Evolutionary conservation across 2,113 vertebrate genomes (phyloP).

Genomic region (Thunnus maccoyii): DNA sequence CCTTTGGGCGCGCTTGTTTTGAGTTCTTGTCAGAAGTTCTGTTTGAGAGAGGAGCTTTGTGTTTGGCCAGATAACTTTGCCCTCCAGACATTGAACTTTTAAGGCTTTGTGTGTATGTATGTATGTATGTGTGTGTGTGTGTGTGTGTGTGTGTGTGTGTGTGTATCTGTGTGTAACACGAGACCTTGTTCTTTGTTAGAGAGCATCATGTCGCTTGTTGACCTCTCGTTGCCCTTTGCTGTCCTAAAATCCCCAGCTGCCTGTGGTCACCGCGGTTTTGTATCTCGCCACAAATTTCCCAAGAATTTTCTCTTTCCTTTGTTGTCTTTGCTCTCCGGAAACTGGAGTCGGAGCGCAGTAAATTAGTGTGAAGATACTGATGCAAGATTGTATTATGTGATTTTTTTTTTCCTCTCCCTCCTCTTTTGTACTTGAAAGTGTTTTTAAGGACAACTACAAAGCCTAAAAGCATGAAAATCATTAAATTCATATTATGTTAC

Average conservation of each 20-base stretch:
- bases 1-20: slow-evolving; percentile 61
- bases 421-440: not conserved
- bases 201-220: slow-evolving; percentile 53
- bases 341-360: not conserved
- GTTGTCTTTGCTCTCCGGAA: not conserved
- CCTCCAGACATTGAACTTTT: slow-evolving; percentile 46
- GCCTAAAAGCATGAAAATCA: not conserved
- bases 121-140: slow-evolving; percentile 21
- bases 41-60: slow-evolving; percentile 73
- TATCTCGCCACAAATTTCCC: slow-evolving; percentile 19
- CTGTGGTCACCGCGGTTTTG: slow-evolving; percentile 51
- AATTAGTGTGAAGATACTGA: not conserved
- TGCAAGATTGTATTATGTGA: not conserved
- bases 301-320: slow-evolving; percentile 6
- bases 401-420: not conserved
- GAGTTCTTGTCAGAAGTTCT: slow-evolving; percentile 60
- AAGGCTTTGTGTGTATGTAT: slow-evolving; percentile 13
- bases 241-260: slow-evolving; percentile 54
- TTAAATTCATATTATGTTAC: not conserved
- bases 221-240: slow-evolving; percentile 46
- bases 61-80: slow-evolving; percentile 57
- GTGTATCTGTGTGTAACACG: slow-evolving; percentile 18
- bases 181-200: slow-evolving; percentile 66
- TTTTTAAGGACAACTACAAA: slow-evolving; percentile 1
- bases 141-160: slow-evolving; percentile 17